phyloP scores from a whole-genome alignment of 2,797 vertebrate genomes.

The Cryptoprocta ferox region DNA sequence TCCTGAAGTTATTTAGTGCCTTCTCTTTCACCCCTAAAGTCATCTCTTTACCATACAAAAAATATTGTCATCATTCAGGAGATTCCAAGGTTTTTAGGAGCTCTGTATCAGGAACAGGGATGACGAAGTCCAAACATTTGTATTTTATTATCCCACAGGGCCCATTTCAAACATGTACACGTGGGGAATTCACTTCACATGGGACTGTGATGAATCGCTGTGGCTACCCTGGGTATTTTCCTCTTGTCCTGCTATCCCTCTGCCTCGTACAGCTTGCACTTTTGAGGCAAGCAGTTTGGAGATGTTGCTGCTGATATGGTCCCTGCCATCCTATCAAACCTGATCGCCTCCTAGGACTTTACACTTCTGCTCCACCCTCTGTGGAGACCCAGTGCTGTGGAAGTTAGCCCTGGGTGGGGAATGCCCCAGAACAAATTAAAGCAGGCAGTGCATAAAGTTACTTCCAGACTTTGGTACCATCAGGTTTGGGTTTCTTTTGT shows the following conservation, averaged over 20 bases:
- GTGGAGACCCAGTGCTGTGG: neutral
- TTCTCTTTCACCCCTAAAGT: accelerated
- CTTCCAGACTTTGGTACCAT: neutral
- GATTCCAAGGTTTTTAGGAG: neutral
- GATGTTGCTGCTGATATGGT: neutral
- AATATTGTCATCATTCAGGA: neutral
- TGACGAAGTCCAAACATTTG: neutral
- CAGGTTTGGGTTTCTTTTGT: neutral
- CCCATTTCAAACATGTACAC: neutral
- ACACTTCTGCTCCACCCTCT: neutral
- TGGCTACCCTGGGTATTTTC: neutral
- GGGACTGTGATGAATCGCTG: neutral
- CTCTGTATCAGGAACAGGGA: neutral
- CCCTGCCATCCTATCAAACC: neutral
- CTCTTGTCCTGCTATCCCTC: neutral
- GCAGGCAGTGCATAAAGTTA: neutral
- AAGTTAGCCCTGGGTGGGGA: neutral
- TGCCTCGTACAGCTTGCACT: too few species aligned
- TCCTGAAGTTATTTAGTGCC: neutral
- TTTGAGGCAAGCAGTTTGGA: neutral
- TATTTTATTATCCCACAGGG: neutral
- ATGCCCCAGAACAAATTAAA: neutral
- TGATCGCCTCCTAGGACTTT: neutral
- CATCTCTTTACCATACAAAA: neutral
- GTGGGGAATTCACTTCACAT: neutral